Percentiles rank a stretch among this genome's conserved stretches.
Conservation (phyloP, 2,888 invertebrate species). For the Apodemia zela region DNA sequence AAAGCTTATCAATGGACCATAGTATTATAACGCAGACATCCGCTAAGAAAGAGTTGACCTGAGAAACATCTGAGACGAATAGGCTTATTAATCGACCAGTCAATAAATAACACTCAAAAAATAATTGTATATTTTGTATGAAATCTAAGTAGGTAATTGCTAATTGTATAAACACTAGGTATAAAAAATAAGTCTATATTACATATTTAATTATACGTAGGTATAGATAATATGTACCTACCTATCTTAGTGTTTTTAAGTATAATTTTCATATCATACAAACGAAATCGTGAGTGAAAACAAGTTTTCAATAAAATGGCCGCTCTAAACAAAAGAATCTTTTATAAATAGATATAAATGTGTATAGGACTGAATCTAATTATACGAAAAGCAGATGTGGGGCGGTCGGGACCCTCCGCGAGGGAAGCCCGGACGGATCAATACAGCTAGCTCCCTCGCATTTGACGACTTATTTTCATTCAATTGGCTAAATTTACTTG, state of each 20-base stretch:
- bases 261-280: background rate
- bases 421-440: constrained; percentile 57
- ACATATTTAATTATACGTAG: constrained; percentile 35
- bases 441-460: constrained; percentile 53
- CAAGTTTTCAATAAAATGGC: constrained; percentile 9
- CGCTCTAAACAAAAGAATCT: constrained; percentile 25
- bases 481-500: constrained; percentile 19
- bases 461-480: constrained; percentile 22
- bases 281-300: background rate
- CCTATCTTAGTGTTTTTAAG: constrained; percentile 32
- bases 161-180: too few species aligned
- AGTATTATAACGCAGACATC: too few species aligned
- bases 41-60: too few species aligned
- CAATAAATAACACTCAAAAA: too few species aligned
- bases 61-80: too few species aligned
- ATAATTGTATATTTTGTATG: too few species aligned
- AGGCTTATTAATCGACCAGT: too few species aligned
- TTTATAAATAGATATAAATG: constrained; percentile 42
- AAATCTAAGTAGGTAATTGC: too few species aligned
- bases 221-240: too few species aligned
- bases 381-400: constrained; percentile 32
- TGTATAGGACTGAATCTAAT: constrained; percentile 27
- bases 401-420: constrained; percentile 30
- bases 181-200: background rate
- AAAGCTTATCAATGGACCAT: too few species aligned